Evolutionary conservation across 1,140 invertebrate genomes (phyloP).

Genomic region (Glomeris maerens): DNA sequence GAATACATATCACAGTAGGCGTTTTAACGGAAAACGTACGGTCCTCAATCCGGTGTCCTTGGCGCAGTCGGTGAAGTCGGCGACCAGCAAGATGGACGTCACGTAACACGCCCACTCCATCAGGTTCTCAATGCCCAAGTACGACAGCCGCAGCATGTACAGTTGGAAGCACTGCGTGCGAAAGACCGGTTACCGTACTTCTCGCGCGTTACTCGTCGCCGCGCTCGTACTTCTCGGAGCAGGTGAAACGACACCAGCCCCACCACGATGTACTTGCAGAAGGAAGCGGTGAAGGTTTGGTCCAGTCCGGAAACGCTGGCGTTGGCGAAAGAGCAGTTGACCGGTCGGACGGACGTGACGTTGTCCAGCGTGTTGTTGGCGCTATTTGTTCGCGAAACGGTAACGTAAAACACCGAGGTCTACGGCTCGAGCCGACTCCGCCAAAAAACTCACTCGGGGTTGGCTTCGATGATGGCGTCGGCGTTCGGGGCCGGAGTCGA

Average conservation of each 20-base stretch:
- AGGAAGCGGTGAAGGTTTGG: conserved; percentile 3
- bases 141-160: conserved; percentile 26
- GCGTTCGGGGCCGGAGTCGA: conserved; percentile 25
- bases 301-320: too few species aligned
- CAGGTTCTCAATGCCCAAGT: conserved; percentile 35
- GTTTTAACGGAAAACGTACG: conserved; percentile 18
- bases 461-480: too few species aligned
- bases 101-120: conserved; percentile 37
- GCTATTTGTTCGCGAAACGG: too few species aligned
- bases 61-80: conserved; percentile 32
- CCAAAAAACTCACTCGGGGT: too few species aligned
- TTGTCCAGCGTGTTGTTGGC: too few species aligned
- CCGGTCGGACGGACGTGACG: too few species aligned
- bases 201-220: not conserved
- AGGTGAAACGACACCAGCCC: conserved; percentile 31
- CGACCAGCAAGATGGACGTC: conserved; percentile 31
- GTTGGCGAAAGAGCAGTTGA: too few species aligned
- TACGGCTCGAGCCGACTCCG: too few species aligned
- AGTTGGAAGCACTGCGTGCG: conserved; percentile 32
- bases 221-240: conserved; percentile 28
- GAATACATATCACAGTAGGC: too few species aligned
- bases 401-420: too few species aligned
- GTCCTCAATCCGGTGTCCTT: conserved; percentile 28
- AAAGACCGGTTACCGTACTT: too few species aligned
- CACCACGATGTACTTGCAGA: conserved; percentile 30